phyloP scores from a whole-genome alignment of 2,888 invertebrate species.

The Adela reaumurella region DNA sequence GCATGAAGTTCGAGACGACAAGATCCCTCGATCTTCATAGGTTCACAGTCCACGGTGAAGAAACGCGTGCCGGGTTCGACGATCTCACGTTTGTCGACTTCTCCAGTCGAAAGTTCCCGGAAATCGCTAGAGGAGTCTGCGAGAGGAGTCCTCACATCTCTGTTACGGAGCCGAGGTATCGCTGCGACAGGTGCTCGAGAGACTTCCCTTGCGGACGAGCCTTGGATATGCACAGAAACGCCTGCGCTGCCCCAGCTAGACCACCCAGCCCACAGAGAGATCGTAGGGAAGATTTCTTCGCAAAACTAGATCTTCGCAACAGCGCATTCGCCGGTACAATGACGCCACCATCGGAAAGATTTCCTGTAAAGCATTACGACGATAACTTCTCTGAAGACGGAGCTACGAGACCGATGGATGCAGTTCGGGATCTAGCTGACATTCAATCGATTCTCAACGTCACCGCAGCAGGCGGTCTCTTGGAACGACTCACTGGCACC shows the following conservation, averaged over 20 bases:
- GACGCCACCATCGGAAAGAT: slow-evolving; percentile 40
- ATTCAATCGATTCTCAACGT: slow-evolving; percentile 81
- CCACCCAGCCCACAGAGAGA: slow-evolving; percentile 55
- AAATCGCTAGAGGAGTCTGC: slow-evolving; percentile 70
- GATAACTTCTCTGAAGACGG: slow-evolving; percentile 32
- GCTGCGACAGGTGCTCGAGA: slow-evolving; percentile 66
- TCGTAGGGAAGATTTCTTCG: slow-evolving; percentile 75
- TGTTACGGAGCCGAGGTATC: slow-evolving; percentile 58
- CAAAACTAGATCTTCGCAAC: slow-evolving; percentile 73
- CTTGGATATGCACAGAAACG: slow-evolving; percentile 62
- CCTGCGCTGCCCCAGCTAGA: slow-evolving; percentile 34
- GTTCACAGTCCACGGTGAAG: slow-evolving; percentile 58
- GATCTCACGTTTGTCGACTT: slow-evolving; percentile 78
- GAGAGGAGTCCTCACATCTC: slow-evolving; percentile 65
- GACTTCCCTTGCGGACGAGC: slow-evolving; percentile 71
- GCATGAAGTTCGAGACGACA: slow-evolving; percentile 69
- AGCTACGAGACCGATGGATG: slow-evolving; percentile 44
- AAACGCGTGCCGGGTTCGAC: slow-evolving; percentile 62
- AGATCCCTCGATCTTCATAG: slow-evolving; percentile 69
- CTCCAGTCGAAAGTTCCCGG: slow-evolving; percentile 73
- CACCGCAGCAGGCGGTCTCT: slow-evolving; percentile 64
- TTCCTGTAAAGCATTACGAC: slow-evolving; percentile 40
- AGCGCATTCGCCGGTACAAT: slow-evolving; percentile 56
- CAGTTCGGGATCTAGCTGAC: slow-evolving; percentile 76
- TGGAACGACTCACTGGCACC: slow-evolving; percentile 58